Evolutionary conservation across 2,888 invertebrate genomes (phyloP).

Genomic region (Cheilosia urbana): DNA sequence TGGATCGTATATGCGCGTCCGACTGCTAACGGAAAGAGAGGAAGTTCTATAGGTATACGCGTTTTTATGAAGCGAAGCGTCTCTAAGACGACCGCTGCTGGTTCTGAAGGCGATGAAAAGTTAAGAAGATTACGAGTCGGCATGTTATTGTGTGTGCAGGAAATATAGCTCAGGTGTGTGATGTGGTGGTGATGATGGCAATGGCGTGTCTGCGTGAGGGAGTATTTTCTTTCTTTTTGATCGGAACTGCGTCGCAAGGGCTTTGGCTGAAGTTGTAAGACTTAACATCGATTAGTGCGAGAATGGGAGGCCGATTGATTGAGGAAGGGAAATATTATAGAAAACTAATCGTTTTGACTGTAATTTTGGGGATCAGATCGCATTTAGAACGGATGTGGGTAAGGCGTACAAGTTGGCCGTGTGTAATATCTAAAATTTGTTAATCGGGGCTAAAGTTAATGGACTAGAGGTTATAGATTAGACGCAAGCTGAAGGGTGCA

Average conservation of each 20-base stretch:
- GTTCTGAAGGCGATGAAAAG: conserved; percentile 49
- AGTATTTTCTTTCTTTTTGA: conserved; percentile 6
- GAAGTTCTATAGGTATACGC: conserved; percentile 37
- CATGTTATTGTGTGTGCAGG: conserved; percentile 27
- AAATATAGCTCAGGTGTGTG: conserved; percentile 53
- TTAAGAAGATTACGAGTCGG: conserved; percentile 62
- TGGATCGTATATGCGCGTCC: conserved; percentile 7
- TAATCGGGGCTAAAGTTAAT: too few relatives aligned
- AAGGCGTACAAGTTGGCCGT: too few relatives aligned
- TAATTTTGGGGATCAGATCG: conserved; percentile 8
- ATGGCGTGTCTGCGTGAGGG: background rate
- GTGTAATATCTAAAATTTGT: too few relatives aligned
- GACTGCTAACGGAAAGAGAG: conserved; percentile 25
- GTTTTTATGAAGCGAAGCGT: conserved; percentile 42
- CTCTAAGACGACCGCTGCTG: conserved; percentile 23
- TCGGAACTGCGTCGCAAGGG: conserved; percentile 21
- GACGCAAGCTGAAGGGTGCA: too few relatives aligned
- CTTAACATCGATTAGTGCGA: conserved; percentile 30
- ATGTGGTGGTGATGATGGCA: conserved; percentile 13
- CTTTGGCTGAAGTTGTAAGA: conserved; percentile 8
- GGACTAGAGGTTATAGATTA: too few relatives aligned
- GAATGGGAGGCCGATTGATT: conserved; percentile 29
- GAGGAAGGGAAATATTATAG: conserved; percentile 11
- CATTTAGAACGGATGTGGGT: background rate
- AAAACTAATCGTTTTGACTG: conserved; percentile 11